Evolutionary conservation across 2,113 vertebrate genomes (phyloP).

Genomic region (Bubo blakistoni): DNA sequence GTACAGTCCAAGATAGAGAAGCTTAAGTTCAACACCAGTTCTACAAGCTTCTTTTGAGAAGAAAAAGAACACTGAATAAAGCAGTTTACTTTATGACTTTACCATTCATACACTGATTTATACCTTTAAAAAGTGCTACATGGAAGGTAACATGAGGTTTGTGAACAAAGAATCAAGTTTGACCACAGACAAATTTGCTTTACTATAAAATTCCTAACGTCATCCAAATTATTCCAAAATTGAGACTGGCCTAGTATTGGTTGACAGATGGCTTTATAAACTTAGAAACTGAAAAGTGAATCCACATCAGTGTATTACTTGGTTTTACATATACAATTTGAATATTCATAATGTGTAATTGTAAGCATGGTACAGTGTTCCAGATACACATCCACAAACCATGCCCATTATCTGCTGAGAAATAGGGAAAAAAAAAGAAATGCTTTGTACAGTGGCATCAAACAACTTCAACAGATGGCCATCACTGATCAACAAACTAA

Average conservation of each 20-base stretch:
- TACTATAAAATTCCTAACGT: not conserved
- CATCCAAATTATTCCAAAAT: not conserved
- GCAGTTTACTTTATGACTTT: not conserved
- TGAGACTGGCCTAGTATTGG: not conserved
- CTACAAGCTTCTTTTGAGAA: not conserved
- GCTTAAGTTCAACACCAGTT: not conserved
- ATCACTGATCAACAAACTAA: conserved; percentile 52
- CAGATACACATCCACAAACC: conserved; percentile 49
- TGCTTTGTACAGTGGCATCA: conserved; percentile 27
- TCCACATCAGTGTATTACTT: conserved; percentile 11
- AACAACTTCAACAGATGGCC: conserved; percentile 64
- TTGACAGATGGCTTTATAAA: conserved; percentile 44
- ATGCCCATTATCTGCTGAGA: conserved; percentile 38
- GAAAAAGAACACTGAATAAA: not conserved
- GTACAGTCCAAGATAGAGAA: not conserved
- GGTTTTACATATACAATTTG: not conserved
- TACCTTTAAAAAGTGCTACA: conserved; percentile 26
- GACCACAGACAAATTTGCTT: conserved; percentile 1
- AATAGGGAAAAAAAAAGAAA: conserved; percentile 22
- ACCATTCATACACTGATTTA: conserved; percentile 30
- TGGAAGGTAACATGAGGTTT: conserved; percentile 28
- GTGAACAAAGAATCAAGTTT: conserved; percentile 25
- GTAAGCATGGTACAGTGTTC: not conserved
- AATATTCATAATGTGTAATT: conserved; percentile 53
- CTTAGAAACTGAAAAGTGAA: conserved; percentile 39